Evolutionary conservation across 2,113 vertebrate genomes (phyloP).

Genomic region (Cyphomyrus discorhynchus): DNA sequence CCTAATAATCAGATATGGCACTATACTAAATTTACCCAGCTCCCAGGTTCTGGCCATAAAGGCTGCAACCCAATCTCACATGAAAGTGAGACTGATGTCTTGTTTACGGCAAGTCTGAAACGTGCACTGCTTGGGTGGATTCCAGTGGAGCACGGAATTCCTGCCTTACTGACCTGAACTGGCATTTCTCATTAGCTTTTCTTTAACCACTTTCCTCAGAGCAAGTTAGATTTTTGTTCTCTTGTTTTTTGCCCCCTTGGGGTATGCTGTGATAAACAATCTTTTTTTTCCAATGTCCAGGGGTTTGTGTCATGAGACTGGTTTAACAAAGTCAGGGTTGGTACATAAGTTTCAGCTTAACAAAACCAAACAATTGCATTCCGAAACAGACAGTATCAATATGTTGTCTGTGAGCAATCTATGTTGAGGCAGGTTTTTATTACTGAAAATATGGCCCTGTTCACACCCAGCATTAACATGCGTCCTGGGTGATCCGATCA

Average conservation of each 20-base stretch:
- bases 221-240: neutral
- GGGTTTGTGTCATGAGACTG: neutral
- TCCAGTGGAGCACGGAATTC: neutral
- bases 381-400: neutral
- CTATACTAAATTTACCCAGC: constrained; percentile 5
- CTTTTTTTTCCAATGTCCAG: neutral
- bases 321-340: neutral
- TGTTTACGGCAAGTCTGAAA: constrained; percentile 23
- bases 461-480: no score
- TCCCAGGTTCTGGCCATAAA: neutral
- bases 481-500: no score
- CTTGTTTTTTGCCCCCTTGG: neutral
- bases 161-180: neutral
- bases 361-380: neutral
- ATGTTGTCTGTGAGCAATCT: neutral
- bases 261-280: neutral
- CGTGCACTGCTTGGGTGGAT: constrained; percentile 9
- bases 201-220: neutral
- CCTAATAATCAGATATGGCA: neutral
- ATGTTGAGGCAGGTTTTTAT: neutral
- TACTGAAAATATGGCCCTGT: no score
- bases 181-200: neutral
- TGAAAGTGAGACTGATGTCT: constrained; percentile 19
- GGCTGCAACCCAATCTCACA: constrained; percentile 7
- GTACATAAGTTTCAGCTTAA: neutral